Percentiles rank a stretch among this genome's conserved stretches.
These are phyloP conservation scores for Thysanoteuthis rhombus DNA, from an alignment of 2,888 invertebrate genomes.

Conservation along the genomic window DNA sequence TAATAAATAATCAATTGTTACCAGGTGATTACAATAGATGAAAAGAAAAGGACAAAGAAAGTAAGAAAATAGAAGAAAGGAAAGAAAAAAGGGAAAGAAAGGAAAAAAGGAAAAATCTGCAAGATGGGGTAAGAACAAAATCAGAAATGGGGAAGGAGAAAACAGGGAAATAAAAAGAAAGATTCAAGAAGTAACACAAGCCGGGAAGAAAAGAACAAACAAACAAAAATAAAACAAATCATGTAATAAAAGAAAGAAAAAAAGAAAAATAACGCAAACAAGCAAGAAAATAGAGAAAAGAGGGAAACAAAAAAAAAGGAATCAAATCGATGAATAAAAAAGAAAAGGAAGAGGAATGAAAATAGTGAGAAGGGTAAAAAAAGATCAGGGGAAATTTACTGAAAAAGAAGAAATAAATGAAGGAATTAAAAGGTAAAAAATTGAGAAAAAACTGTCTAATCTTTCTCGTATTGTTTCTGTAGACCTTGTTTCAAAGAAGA, in stretches of 20 bases:
- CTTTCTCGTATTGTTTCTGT: too few relatives aligned
- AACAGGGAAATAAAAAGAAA: not conserved
- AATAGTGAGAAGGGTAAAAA: too few relatives aligned
- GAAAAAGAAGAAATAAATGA: too few relatives aligned
- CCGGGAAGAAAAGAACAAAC: too few relatives aligned
- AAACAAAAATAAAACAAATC: too few relatives aligned
- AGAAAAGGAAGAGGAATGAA: not conserved
- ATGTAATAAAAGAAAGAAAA: too few relatives aligned
- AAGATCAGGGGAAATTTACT: too few relatives aligned
- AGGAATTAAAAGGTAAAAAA: too few relatives aligned
- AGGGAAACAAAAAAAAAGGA: not conserved
- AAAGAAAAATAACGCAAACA: not conserved
- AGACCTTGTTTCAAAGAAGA: too few relatives aligned
- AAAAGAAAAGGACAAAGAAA: not conserved
- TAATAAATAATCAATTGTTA: not conserved
- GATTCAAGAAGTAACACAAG: too few relatives aligned
- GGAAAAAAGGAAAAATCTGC: slow-evolving; percentile 1
- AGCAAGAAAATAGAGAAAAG: not conserved
- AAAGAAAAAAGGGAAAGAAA: not conserved
- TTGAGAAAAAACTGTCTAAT: too few relatives aligned
- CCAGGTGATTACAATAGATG: not conserved
- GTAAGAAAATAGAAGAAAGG: not conserved
- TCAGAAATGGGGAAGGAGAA: not conserved
- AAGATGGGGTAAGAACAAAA: not conserved
- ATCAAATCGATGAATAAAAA: not conserved